These are phyloP conservation scores for Thunnus albacares DNA, from an alignment of 2,797 vertebrate genomes.

Conservation along the genomic window DNA sequence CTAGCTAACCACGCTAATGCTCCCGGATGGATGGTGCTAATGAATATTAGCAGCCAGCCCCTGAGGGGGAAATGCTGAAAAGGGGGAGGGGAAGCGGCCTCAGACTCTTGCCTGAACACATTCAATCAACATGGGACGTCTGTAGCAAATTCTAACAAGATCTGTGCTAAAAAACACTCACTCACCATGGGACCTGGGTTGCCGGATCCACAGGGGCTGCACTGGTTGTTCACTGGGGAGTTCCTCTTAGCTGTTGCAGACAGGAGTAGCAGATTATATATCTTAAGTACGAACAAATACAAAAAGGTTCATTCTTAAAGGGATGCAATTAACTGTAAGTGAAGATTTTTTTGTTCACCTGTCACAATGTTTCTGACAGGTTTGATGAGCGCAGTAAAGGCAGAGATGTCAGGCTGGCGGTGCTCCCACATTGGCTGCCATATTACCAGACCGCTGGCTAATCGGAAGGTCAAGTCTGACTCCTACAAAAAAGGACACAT, in stretches of 20 bases:
- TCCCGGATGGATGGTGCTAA: slow-evolving; percentile 63
- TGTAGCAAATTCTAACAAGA: slow-evolving; percentile 28
- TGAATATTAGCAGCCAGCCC: slow-evolving; percentile 66
- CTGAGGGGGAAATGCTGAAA: slow-evolving; percentile 26
- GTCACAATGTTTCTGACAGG: slow-evolving; percentile 95
- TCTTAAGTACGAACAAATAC: slow-evolving; percentile 40
- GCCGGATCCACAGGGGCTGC: slow-evolving; percentile 89
- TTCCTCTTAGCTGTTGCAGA: slow-evolving; percentile 93
- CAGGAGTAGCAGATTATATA: slow-evolving; percentile 28
- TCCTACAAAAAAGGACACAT: slow-evolving; percentile 84
- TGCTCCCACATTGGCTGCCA: slow-evolving; percentile 99
- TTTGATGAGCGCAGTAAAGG: slow-evolving; percentile 94
- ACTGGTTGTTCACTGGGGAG: slow-evolving; percentile 93
- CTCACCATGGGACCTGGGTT: slow-evolving; percentile 89
- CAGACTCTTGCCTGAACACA: slow-evolving; percentile 35
- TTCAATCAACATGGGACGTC: slow-evolving; percentile 46
- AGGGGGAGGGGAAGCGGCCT: slow-evolving; percentile 40
- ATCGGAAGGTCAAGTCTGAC: slow-evolving; percentile 96
- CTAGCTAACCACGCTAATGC: slow-evolving; percentile 52
- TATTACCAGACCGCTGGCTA: slow-evolving; percentile 97
- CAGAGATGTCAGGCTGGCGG: slow-evolving; percentile 94
- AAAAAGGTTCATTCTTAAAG: not conserved
- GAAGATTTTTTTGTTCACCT: slow-evolving; percentile 80
- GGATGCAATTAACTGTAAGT: slow-evolving; percentile 64
- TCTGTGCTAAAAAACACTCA: slow-evolving; percentile 19